These are phyloP conservation scores for Saguinus imperator DNA, from an alignment of 2,113 vertebrate genomes.

Conservation along the genomic window DNA sequence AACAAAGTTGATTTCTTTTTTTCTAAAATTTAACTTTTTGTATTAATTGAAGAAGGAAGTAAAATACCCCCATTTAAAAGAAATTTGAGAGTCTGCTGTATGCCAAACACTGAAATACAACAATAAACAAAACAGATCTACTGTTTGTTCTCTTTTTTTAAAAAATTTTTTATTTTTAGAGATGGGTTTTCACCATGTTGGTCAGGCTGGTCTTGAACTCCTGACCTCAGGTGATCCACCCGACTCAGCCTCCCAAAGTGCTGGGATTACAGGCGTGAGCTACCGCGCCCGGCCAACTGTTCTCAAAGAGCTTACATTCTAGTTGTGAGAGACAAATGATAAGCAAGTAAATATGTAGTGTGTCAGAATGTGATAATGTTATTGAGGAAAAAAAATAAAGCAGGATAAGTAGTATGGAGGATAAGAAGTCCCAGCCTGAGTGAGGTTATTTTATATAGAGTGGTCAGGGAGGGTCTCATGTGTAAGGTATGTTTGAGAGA, in stretches of 20 bases:
- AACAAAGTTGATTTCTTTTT: constrained; percentile 20
- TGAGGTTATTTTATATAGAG: not conserved
- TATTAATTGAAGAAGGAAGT: constrained; percentile 4
- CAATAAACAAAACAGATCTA: not conserved
- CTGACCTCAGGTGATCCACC: too few relatives aligned
- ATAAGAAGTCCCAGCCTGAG: not conserved
- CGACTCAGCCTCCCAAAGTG: too few relatives aligned
- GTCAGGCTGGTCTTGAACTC: too few relatives aligned
- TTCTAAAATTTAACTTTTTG: constrained; percentile 34
- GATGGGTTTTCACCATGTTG: too few relatives aligned
- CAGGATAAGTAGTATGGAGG: not conserved
- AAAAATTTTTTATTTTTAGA: too few relatives aligned
- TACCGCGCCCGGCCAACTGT: too few relatives aligned
- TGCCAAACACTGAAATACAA: not conserved
- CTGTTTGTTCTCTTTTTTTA: not conserved
- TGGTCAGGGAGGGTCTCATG: not conserved
- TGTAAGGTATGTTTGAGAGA: constrained; percentile 13
- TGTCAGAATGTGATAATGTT: not conserved
- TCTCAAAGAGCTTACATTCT: not conserved
- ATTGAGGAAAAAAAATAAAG: not conserved
- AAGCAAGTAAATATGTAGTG: not conserved
- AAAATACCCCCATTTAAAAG: constrained; percentile 21
- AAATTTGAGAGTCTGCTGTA: not conserved
- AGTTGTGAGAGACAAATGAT: not conserved
- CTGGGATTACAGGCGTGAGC: too few relatives aligned